Evolutionary conservation across 2,113 vertebrate species (phyloP).

Genomic region (Chlorodrepanis virens): DNA sequence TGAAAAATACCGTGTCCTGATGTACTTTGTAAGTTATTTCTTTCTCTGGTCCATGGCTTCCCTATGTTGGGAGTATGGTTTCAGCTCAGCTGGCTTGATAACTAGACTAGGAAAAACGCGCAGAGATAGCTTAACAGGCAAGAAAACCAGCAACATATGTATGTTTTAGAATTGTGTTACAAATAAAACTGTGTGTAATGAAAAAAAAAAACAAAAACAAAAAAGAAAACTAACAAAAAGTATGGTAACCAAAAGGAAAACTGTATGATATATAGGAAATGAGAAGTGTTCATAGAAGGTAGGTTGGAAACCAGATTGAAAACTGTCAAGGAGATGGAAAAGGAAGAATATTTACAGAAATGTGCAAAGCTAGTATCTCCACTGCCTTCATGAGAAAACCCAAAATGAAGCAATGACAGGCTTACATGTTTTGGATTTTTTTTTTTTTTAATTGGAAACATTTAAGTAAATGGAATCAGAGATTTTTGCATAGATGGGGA

Average conservation of each 20-base stretch:
- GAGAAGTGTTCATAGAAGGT: not conserved
- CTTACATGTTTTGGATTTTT: accelerated
- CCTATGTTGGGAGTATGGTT: not conserved
- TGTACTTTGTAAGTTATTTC: not conserved
- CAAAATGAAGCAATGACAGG: not conserved
- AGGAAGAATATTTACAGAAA: not conserved
- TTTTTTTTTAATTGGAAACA: not conserved
- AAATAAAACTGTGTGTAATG: not conserved
- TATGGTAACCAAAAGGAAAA: not conserved
- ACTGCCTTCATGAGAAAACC: not conserved
- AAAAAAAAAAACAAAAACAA: too few species aligned
- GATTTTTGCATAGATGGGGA: not conserved
- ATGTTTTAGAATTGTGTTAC: not conserved
- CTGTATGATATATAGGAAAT: not conserved
- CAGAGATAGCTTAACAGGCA: not conserved
- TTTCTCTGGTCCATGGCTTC: not conserved
- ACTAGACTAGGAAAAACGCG: not conserved
- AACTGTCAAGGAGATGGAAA: not conserved
- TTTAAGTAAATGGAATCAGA: not conserved
- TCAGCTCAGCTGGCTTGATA: not conserved
- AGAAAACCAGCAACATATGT: not conserved
- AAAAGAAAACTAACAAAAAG: not conserved
- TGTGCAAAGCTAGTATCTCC: not conserved
- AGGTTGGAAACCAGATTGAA: not conserved
- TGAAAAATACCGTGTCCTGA: accelerated